Base-by-base conservation (phyloP, 2,888 invertebrate genomes). In the Scaeva pyrastri region DNA sequence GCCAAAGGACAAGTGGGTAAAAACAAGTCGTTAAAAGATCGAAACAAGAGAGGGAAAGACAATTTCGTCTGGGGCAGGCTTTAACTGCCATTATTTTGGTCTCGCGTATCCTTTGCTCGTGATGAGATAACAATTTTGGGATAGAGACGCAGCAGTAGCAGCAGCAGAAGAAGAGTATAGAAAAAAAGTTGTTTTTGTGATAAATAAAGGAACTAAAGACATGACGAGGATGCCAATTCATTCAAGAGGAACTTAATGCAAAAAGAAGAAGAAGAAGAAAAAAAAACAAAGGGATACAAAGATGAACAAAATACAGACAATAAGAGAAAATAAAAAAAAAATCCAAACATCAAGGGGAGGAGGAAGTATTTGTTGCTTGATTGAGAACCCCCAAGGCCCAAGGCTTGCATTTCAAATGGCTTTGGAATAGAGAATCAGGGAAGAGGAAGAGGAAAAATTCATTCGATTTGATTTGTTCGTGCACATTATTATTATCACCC, bases 381-480 rank as follows among this genome's bases (percentile, higher is more conserved):
- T 85, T 85, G 81, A 80, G 76, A 39, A 68, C 66, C 72, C 72
- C 62, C 52, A 60, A 60, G 60, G 60, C 60, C 2, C 68, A 31
- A 31, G 73, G 78, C 78, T 55, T 68, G 39, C 48, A 36, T 56
- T 64, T 58, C 39, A 19, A 16, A 11, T 50, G 21, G 41, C 36
- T 52, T 31, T 16, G n/a, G n/a, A n/a, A 43, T 50, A 41, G 31
- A 26, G 36, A 45, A 26, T 23, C 41, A 52, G 31, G 36, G 56
- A 66, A 23, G 23, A 14, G 50, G 23, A 50, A 50, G 21, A 36
- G 45, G 10, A 16, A 55, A 83, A 81, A 81, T 88, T 88, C 81
- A 84, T 88, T 89, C 84, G 88, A 89, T 89, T 89, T 89, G 89
- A 88, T 88, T 89, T 89, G 89, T 88, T 31, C 87, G 88, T 88